Conservation (phyloP, 2,113 vertebrate genomes). For the Diglossa brunneiventris region DNA sequence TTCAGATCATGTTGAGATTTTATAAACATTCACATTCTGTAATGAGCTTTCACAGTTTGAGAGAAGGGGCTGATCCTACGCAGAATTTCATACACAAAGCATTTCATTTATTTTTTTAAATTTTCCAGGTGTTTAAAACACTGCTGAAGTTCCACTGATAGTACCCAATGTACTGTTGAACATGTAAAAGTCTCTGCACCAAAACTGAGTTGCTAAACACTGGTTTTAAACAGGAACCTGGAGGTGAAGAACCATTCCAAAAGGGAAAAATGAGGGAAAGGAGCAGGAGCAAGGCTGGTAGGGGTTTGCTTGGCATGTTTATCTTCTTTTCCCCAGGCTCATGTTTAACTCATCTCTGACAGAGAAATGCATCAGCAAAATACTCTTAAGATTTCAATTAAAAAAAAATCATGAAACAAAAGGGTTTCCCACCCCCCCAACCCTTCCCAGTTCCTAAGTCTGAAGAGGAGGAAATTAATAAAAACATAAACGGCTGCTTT, state of each 20-base stretch:
- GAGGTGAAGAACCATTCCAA: neutral
- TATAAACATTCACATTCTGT: conserved; percentile 77
- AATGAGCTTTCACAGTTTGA: conserved; percentile 76
- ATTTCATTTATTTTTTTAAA: neutral
- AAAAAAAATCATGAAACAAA: neutral
- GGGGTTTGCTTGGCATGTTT: neutral
- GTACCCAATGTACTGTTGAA: neutral
- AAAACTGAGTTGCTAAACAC: neutral
- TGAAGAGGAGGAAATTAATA: conserved; percentile 59
- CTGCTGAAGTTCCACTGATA: neutral
- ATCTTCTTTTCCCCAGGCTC: neutral
- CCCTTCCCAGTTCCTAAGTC: conserved; percentile 27
- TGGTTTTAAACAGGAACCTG: neutral
- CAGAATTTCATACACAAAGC: neutral
- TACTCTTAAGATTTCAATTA: conserved; percentile 19
- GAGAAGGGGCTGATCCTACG: conserved; percentile 16
- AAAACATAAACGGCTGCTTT: conserved; percentile 63
- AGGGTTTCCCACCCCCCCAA: neutral
- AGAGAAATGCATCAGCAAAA: conserved; percentile 55
- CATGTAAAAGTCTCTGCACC: neutral
- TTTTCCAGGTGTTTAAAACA: neutral
- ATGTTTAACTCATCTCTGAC: neutral
- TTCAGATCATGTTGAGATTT: conserved; percentile 62
- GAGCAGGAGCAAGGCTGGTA: neutral
- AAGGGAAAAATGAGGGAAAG: neutral